These are phyloP conservation scores for Cheilosia urbana DNA, from an alignment of 2,888 invertebrate genomes.

Conservation along the genomic window DNA sequence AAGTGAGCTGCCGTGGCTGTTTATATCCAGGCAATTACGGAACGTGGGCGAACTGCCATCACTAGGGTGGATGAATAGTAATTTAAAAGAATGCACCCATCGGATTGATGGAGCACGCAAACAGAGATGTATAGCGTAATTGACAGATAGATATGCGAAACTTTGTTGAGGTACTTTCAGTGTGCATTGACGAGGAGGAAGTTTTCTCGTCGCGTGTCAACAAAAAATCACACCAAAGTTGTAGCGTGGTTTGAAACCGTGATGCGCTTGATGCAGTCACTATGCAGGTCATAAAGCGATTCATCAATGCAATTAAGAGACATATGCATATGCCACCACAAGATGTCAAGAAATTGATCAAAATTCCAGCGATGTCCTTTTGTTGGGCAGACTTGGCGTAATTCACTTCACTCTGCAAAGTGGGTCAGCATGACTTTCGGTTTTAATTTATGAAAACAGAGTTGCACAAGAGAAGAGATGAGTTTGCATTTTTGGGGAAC, in stretches of 20 bases:
- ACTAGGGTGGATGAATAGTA: constrained; percentile 40
- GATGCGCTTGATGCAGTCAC: constrained; percentile 23
- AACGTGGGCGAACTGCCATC: constrained; percentile 66
- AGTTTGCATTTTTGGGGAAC: constrained; percentile 17
- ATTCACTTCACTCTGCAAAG: constrained; percentile 31
- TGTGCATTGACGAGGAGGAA: constrained; percentile 16
- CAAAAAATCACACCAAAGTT: constrained; percentile 3
- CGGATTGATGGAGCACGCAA: constrained; percentile 29
- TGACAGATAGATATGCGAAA: constrained; percentile 27
- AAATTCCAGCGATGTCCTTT: constrained; percentile 41
- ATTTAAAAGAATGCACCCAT: constrained; percentile 53
- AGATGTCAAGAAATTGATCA: constrained; percentile 24
- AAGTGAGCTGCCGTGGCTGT: constrained; percentile 13
- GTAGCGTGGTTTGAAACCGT: neutral
- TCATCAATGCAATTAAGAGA: constrained; percentile 35
- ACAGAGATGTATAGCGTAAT: constrained; percentile 23
- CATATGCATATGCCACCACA: constrained; percentile 3
- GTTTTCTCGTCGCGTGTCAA: constrained; percentile 31
- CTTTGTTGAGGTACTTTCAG: constrained; percentile 46
- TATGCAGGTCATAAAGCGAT: constrained; percentile 16
- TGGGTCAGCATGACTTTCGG: constrained; percentile 52
- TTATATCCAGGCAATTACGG: constrained; percentile 52
- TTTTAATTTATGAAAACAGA: constrained; percentile 23
- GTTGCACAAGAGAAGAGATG: constrained; percentile 34
- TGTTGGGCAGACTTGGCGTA: constrained; percentile 23